Conservation (phyloP, 2,888 invertebrate species). For the Deilephila elpenor region DNA sequence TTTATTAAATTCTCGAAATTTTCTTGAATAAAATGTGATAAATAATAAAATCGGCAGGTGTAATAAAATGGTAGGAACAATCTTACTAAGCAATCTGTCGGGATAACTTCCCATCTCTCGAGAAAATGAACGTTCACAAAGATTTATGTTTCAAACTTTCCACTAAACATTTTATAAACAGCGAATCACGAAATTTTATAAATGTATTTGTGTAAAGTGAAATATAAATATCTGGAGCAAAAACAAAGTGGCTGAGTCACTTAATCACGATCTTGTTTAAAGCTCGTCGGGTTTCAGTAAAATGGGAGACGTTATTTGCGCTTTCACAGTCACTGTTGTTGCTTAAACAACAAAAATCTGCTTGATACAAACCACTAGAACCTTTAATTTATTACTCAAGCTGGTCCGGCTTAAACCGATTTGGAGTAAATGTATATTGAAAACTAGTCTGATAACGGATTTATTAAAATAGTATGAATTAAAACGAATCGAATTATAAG, state of each 20-base stretch:
- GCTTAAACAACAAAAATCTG: slow-evolving; percentile 23
- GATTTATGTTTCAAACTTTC: slow-evolving; percentile 23
- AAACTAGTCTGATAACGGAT: too few species aligned
- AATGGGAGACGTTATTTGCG: slow-evolving; percentile 20
- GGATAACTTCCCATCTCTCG: slow-evolving; percentile 22
- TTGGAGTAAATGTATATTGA: too few species aligned
- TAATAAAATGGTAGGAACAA: slow-evolving; percentile 13
- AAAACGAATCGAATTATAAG: too few species aligned
- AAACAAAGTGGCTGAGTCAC: slow-evolving; percentile 23
- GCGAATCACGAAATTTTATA: slow-evolving; percentile 22
- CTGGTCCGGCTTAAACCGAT: too few species aligned
- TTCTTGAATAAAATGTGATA: background rate
- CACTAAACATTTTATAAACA: slow-evolving; percentile 25
- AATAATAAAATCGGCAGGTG: background rate
- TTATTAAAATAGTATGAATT: too few species aligned
- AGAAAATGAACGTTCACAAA: slow-evolving; percentile 13
- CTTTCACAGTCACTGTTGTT: slow-evolving; percentile 18
- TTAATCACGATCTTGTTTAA: slow-evolving; percentile 31
- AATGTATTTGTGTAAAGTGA: slow-evolving; percentile 11
- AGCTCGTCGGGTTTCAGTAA: slow-evolving; percentile 11
- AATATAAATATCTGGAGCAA: slow-evolving; percentile 14
- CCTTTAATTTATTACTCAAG: background rate
- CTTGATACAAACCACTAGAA: background rate
- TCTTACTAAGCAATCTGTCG: slow-evolving; percentile 16
- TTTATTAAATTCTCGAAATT: background rate